A percentile compares a stretch with the other conserved stretches of the same genome.
phyloP scores from a whole-genome alignment of 2,113 vertebrate genomes.

The Coptodon rendalli region DNA sequence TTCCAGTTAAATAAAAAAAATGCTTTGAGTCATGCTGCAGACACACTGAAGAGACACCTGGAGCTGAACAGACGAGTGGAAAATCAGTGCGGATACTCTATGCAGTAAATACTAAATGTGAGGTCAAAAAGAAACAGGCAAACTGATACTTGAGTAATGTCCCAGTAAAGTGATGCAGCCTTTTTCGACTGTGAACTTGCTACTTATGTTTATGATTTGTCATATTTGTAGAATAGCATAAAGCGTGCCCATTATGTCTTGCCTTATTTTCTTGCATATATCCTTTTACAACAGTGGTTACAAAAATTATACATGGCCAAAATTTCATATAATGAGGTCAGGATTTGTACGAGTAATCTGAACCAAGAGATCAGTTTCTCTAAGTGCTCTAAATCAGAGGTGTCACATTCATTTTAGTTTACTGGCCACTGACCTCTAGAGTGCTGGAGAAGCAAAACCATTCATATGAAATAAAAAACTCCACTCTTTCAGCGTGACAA shows the following conservation, averaged over 20 bases:
- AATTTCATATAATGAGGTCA: background rate
- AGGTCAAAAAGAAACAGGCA: background rate
- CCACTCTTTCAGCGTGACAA: background rate
- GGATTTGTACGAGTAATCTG: background rate
- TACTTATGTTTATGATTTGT: background rate
- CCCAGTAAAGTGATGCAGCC: background rate
- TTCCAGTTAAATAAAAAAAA: background rate
- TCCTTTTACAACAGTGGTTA: background rate
- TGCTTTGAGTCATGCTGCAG: background rate
- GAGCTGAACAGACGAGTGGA: background rate
- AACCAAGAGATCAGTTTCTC: background rate
- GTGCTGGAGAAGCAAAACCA: background rate
- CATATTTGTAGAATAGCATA: background rate
- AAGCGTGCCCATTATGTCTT: background rate
- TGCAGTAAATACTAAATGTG: background rate
- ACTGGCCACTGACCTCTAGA: background rate
- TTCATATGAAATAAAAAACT: background rate
- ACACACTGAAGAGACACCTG: background rate
- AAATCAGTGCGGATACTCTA: background rate
- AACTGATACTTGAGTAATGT: background rate
- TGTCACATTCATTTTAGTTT: background rate
- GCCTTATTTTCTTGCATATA: background rate
- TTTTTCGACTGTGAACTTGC: background rate
- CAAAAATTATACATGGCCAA: background rate
- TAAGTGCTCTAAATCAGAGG: background rate